A percentile compares a stretch with the other conserved stretches of the same genome.
Evolutionary conservation across 2,888 invertebrate genomes (phyloP).

Genomic region (Priocnemis perturbator): DNA sequence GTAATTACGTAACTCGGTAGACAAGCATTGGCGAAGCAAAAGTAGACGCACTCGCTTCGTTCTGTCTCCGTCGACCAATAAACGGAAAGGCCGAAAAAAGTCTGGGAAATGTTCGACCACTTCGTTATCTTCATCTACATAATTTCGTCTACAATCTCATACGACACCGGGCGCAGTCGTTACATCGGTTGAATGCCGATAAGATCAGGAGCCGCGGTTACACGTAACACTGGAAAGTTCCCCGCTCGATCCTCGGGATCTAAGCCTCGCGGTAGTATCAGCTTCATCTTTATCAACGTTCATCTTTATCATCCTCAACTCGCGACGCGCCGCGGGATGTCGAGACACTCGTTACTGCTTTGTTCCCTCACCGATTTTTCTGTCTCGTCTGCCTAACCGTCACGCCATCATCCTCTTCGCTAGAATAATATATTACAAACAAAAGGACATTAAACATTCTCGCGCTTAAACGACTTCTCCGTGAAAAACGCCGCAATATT

Average conservation of each 20-base stretch:
- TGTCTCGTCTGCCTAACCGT: not conserved
- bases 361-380: not conserved
- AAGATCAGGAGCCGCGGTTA: not conserved
- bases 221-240: slow-evolving; percentile 5
- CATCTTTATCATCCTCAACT: not conserved
- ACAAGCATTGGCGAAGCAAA: not conserved
- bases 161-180: not conserved
- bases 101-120: not conserved
- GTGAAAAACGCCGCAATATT: too few relatives aligned
- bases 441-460: not conserved
- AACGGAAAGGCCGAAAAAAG: too few relatives aligned
- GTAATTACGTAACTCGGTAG: too few relatives aligned
- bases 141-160: not conserved
- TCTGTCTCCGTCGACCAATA: too few relatives aligned
- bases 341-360: not conserved
- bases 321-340: slow-evolving; percentile 7
- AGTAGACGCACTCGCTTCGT: not conserved
- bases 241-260: not conserved
- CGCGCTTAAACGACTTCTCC: too few relatives aligned
- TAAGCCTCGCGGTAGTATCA: slow-evolving; percentile 5
- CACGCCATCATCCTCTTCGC: too few relatives aligned
- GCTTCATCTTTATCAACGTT: slow-evolving; percentile 4
- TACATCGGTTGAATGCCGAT: slow-evolving; percentile 1
- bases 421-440: not conserved
- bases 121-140: not conserved